Percentiles rank a stretch among this genome's conserved stretches.
Evolutionary conservation across 2,888 invertebrate genomes (phyloP).

Genomic region (Spatulosminthurus flaviceps): DNA sequence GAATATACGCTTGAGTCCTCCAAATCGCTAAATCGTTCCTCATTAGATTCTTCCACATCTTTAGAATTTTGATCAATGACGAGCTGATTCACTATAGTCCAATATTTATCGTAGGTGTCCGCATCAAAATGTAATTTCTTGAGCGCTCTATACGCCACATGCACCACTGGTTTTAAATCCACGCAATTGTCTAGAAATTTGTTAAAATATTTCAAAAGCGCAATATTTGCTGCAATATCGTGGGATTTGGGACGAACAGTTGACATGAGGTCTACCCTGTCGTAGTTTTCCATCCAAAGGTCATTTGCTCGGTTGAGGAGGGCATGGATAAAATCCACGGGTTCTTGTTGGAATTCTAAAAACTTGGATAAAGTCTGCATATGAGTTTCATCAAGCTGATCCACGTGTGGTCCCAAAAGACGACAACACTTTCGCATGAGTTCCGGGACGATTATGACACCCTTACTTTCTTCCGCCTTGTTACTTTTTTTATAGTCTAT

Average conservation of each 20-base stretch:
- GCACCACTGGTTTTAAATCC: conserved; percentile 46
- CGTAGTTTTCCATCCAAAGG: not conserved
- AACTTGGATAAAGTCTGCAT: not conserved
- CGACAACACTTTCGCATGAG: not conserved
- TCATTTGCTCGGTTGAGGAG: not conserved
- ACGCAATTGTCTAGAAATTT: not conserved
- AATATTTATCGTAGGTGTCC: conserved; percentile 51
- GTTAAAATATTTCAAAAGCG: not conserved
- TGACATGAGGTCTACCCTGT: not conserved
- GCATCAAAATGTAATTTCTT: conserved; percentile 47
- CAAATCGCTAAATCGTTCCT: not conserved
- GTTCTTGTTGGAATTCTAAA: not conserved
- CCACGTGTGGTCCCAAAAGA: not conserved
- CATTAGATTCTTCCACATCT: not conserved
- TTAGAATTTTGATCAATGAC: not conserved
- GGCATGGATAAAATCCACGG: not conserved
- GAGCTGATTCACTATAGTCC: conserved; percentile 48
- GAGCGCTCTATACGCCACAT: conserved; percentile 49
- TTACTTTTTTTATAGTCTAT: too few relatives aligned
- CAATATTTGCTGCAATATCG: not conserved
- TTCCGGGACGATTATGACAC: not conserved
- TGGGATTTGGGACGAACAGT: not conserved
- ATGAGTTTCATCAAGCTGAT: not conserved
- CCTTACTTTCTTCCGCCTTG: too few relatives aligned
- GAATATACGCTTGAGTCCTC: not conserved